Evolutionary conservation across 2,113 vertebrate species (phyloP), one percentile per base, ranked within the genome.

Genomic region (Manacus vitellinus): DNA sequence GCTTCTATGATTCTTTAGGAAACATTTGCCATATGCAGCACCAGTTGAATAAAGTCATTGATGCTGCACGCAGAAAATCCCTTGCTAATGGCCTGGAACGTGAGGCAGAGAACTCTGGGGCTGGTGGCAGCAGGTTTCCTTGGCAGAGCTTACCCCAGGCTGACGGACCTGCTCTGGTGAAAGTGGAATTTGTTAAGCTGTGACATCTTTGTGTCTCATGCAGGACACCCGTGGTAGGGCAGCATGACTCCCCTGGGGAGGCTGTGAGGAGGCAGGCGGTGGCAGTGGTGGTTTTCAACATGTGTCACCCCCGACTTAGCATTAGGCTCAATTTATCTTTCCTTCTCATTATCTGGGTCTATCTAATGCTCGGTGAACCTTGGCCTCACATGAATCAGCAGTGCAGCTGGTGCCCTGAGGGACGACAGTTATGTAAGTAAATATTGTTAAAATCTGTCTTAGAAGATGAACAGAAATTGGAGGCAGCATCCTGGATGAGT

Each of bases 381-480:
- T 68, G 78, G 65, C 39, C 28, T 73, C 52, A 74, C 49, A 41
- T 59, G 58, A 90, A 77, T 85, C 65, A 63, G 58, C 27, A 33
- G 27, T 25, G 63, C 47, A 94, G 47, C 44, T 4, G 1, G 31
- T 74, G 39, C 54, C 86, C 59, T 8, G 30, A 44, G n/a, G 70
- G 74, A 88, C 14, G 65, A 54, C 15, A 72, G 58, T 58, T 72
- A 58, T 35, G 14, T 67, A 63, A 80, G 74, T 35, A 85, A 72
- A 62, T 88, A 84, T 37, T 67, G 47, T 67, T 85, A 76, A 59
- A 76, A 77, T 68, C 39, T 89, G 24, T 35, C 80, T 78, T 54
- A 41, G 67, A 62, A 90, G 54, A 90, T 39, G 52, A 68, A 80
- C 14, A 56, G 14, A 73, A 77, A 47, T 58, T 73, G n/a, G 33